Base-by-base conservation (phyloP, 2,113 vertebrate genomes). In the Mohoua ochrocephala region DNA sequence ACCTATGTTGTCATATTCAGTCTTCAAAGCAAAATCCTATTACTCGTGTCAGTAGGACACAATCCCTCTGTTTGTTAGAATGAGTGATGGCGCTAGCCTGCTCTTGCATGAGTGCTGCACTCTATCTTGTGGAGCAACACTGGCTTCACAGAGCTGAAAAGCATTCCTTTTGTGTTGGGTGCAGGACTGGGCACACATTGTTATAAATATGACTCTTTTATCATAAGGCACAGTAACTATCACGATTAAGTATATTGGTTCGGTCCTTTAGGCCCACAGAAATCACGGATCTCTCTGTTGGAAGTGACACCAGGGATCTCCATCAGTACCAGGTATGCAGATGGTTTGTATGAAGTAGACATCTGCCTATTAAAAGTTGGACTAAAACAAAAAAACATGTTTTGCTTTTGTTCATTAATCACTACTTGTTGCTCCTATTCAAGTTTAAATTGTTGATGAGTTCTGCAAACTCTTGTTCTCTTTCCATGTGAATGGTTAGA, bases 101-200 rank as follows among this genome's bases (percentile, higher is more conserved):
- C 33, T 6, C 17, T 15, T 11, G 16, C 2, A 1, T 3, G 8
- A 47, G 30, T 35, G 18, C 19, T 69, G 5, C 0, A 0, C 24
- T 65, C 7, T 70, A 0, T 17, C 20, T 68, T 67, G 23, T 15
- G 24, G 8, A 54, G 22, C 37, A 50, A 2, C 7, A 5, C 2
- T 17, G 41, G 11, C 7, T 74, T 74, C 19, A 23, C 1, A 67
- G 47, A 45, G 49, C 7, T 84, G 30, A 45, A 64, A 79, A 50
- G 0, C 1, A 41, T 52, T 31, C 56, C 1, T n/a, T 0, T 2
- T 41, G 3, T 41, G 5, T 31, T 63, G 47, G 16, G 14, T 42
- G 27, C 8, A 39, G 10, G 30, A 67, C 12, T 33, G 23, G 15
- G 7, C 10, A 57, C 20, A 73, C 27, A 39, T 23, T 26, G 5